These are phyloP conservation scores for Melopsittacus undulatus DNA, from an alignment of 2,797 vertebrate species.

Conservation along the genomic window DNA sequence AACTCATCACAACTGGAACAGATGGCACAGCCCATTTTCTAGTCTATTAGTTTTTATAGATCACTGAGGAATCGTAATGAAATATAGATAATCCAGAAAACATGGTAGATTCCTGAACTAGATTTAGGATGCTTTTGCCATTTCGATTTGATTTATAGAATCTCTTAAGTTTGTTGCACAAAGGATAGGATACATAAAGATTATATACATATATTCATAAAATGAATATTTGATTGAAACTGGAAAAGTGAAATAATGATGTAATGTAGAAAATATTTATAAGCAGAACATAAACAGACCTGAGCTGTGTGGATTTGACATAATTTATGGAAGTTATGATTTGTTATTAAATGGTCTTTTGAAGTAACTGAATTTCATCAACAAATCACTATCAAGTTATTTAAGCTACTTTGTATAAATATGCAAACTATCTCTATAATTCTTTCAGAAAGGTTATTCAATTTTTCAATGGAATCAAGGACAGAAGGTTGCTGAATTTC, in stretches of 20 bases:
- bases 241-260: neutral
- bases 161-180: neutral
- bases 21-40: slow-evolving; percentile 45
- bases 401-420: neutral
- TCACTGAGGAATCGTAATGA: slow-evolving; percentile 8
- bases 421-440: neutral
- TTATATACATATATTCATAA: neutral
- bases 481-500: neutral
- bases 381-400: neutral
- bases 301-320: neutral
- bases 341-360: neutral
- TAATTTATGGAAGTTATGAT: neutral
- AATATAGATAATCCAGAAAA: slow-evolving; percentile 5
- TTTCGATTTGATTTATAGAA: neutral
- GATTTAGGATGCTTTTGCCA: neutral
- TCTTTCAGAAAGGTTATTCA: neutral
- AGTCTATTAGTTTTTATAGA: slow-evolving; percentile 46
- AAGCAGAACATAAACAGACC: neutral
- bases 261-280: neutral
- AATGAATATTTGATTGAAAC: neutral
- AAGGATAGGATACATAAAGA: neutral
- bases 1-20: slow-evolving; percentile 10
- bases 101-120: neutral
- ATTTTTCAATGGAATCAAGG: neutral
- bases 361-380: neutral